Evolutionary conservation across 1,140 invertebrate species (phyloP), one percentile per base, ranked within the genome.

Genomic region (Drosophila quadrilineata): DNA sequence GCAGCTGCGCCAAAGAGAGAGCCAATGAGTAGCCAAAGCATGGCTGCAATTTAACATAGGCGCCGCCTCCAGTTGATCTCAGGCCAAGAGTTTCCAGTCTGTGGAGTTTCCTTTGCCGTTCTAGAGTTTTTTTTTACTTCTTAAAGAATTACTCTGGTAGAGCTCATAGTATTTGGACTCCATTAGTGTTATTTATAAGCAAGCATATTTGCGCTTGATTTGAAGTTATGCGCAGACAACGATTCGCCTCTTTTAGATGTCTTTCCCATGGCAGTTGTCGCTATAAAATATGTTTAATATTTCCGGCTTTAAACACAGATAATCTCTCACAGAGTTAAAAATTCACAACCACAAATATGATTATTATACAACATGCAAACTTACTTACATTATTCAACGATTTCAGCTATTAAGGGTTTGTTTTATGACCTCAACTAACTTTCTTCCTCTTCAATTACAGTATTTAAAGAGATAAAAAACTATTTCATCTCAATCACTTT

Each of bases 1-100:
- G 49, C 52, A 82, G 69, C 17, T 38, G 35, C n/a, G 52, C 6
- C 36, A 53, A 28, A 60, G 59, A 50, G 69, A 35, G 59, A 63
- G 65, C 73, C 67, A 67, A 80, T 62, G 58, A 59, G 26, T 75
- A 50, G 43, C 36, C 62, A 41, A 57, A 68, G 73, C 60, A 82
- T 82, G 77, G 79, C 77, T 84, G 77, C 73, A 77, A 60, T 85
- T 84, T 70, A 4, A 24, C 3, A 38, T 71, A 49, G n/a, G 74
- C 77, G 64, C 79, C 77, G 79, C 77, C 77, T n/a, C 38, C 40
- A 21, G 28, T 68, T 26, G 33, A 49, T 46, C 63, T 17, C 16
- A 8, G 19, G 9, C 10, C 8, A 24, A 21, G 69, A 21, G 3
- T n/a, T 4, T n/a, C n/a, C n/a, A n/a, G n/a, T n/a, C n/a, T n/a